Evolutionary conservation across 2,888 invertebrate species (phyloP).

Genomic region (Sminthurides aquaticus): DNA sequence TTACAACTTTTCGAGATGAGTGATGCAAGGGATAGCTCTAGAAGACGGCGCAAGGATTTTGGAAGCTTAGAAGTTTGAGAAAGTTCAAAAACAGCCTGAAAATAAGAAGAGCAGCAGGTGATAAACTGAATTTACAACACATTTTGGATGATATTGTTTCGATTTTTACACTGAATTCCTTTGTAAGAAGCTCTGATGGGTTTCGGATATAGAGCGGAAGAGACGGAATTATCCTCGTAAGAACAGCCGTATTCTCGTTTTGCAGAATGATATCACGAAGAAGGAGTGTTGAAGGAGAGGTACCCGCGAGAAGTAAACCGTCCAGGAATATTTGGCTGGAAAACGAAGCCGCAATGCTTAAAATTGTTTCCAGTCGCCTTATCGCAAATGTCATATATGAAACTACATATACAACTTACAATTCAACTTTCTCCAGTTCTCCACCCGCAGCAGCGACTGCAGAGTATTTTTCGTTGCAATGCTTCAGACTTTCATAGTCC

Average conservation of each 20-base stretch:
- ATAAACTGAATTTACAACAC: background rate
- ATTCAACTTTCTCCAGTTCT: slow-evolving; percentile 28
- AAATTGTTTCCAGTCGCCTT: background rate
- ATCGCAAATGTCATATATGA: slow-evolving; percentile 2
- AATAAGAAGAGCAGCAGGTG: slow-evolving; percentile 3
- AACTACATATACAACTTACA: slow-evolving; percentile 25
- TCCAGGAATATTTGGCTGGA: slow-evolving; percentile 41
- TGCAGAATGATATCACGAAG: slow-evolving; percentile 36
- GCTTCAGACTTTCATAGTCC: slow-evolving; percentile 34
- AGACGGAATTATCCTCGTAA: slow-evolving; percentile 24
- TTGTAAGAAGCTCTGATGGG: slow-evolving; percentile 38
- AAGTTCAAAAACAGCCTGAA: slow-evolving; percentile 37
- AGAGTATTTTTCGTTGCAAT: slow-evolving; percentile 27
- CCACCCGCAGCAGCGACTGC: slow-evolving; percentile 18
- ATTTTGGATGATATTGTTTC: background rate
- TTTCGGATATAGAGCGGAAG: slow-evolving; percentile 37
- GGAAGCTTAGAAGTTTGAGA: slow-evolving; percentile 21
- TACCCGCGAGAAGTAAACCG: slow-evolving; percentile 35
- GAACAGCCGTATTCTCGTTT: slow-evolving; percentile 21
- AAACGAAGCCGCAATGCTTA: background rate
- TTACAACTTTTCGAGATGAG: slow-evolving; percentile 35
- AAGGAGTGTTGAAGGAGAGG: slow-evolving; percentile 29
- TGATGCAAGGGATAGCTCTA: slow-evolving; percentile 38
- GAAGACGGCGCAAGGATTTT: slow-evolving; percentile 16
- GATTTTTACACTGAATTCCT: slow-evolving; percentile 27